Base-by-base conservation (phyloP, 2,888 invertebrate species). In the Eristalinus sepulchralis region DNA sequence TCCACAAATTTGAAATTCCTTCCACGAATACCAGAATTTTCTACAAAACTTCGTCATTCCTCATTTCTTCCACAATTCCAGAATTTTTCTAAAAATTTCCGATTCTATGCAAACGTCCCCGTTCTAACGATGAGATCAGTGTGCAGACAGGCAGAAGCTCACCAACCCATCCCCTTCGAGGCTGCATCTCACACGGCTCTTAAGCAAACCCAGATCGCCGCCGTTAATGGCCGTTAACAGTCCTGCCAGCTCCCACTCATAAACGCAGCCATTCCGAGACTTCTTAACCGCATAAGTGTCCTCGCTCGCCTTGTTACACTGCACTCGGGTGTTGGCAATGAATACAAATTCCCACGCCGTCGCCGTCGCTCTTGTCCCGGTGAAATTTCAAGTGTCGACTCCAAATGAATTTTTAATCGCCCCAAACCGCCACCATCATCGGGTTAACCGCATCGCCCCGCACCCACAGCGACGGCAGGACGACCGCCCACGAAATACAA, bases 391-490 rank as follows among this genome's bases (percentile, higher is more conserved):
- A 70, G 64, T 55, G 53, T 59, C 70, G 79, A 81, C 68, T 82
- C 31, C 22, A 78, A 83, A 86, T 86, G 73, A 83, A 86, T 86
- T 83, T 86, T 86, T 86, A 86, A 86, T 83, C 73, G 75, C 64
- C 57, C 83, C 67, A 34, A 36, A 67, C 84, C 64, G 70, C 67
- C 63, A 75, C 64, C 82, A 86, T 78, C 83, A 83, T 22, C 73
- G 36, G 75, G 82, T 79, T 83, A 79, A 86, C 86, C 86, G 68
- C 86, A 83, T 75, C 64, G 59, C 68, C 57, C 60, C 62, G 66
- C 70, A 78, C 83, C 9, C 57, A n/a, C 6, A 1, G 10, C 10
- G 22, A 11, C 57, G 13, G 22, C 57, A 8, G 20, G 6, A 6
- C 20, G 24, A 17, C 22, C 20, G 22, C 22, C 57, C 13, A 20